These are phyloP conservation scores for Hermodice carunculata DNA, from an alignment of 2,888 invertebrate species.

Conservation along the genomic window DNA sequence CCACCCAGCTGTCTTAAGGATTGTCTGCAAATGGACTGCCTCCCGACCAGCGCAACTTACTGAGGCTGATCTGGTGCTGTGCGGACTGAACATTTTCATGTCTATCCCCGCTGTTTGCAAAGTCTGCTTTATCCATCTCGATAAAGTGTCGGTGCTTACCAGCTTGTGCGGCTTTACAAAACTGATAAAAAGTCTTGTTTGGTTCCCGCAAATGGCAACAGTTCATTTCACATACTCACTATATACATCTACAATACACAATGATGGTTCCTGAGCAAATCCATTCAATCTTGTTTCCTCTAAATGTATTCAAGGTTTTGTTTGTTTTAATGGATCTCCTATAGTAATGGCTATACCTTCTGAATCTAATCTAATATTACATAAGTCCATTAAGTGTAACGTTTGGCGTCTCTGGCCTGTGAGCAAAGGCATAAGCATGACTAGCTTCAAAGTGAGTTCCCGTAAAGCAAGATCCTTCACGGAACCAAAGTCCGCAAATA, in stretches of 20 bases:
- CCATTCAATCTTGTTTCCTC: constrained; percentile 2
- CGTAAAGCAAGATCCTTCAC: constrained; percentile 21
- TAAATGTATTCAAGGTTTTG: constrained; percentile 24
- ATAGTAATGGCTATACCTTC: constrained; percentile 11
- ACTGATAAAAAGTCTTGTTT: constrained; percentile 22
- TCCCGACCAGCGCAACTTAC: constrained; percentile 6
- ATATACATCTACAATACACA: constrained; percentile 25
- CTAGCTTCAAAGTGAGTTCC: constrained; percentile 21
- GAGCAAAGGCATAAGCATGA: constrained; percentile 30
- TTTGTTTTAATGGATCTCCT: constrained; percentile 29
- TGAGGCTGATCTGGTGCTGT: constrained; percentile 26
- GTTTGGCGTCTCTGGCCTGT: constrained; percentile 32
- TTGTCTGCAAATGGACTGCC: constrained; percentile 17
- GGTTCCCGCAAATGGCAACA: constrained; percentile 18
- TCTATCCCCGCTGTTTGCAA: constrained; percentile 28
- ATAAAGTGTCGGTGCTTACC: constrained; percentile 25
- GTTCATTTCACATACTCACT: constrained; percentile 18
- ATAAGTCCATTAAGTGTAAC: constrained; percentile 27
- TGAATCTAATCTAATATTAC: constrained; percentile 12
- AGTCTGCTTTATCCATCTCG: constrained; percentile 27
- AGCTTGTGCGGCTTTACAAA: constrained; percentile 23
- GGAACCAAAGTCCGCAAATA: constrained; percentile 18
- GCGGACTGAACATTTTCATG: constrained; percentile 19
- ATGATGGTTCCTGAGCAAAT: constrained; percentile 18
- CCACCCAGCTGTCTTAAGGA: constrained; percentile 33